A percentile compares a stretch with the other conserved stretches of the same genome.
Conservation (phyloP, 2,797 vertebrate species). For the Euthynnus affinis region DNA sequence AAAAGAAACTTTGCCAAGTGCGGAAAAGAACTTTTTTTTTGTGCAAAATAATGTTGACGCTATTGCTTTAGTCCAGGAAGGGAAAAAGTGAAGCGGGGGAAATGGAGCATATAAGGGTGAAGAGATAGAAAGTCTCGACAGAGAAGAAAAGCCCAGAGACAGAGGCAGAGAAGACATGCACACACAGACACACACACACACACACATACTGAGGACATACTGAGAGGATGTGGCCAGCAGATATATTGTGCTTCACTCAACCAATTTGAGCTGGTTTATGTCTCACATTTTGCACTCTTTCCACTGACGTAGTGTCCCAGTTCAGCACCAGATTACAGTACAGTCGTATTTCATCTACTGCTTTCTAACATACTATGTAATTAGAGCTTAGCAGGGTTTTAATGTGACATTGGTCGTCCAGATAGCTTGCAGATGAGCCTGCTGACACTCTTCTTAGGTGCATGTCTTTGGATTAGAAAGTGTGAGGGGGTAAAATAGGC, state of each 20-base stretch:
- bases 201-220: not conserved
- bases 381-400: slow-evolving; percentile 73
- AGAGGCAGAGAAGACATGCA: slow-evolving; percentile 1
- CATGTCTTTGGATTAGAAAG: slow-evolving; percentile 52
- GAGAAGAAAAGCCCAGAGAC: slow-evolving; percentile 25
- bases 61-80: slow-evolving; percentile 20
- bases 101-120: slow-evolving; percentile 39
- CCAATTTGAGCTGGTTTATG: slow-evolving; percentile 44
- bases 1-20: not conserved
- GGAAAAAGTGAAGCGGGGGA: slow-evolving; percentile 27
- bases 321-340: slow-evolving; percentile 45
- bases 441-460: slow-evolving; percentile 49
- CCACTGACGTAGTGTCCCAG: slow-evolving; percentile 11
- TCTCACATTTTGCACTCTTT: slow-evolving; percentile 48
- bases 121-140: slow-evolving; percentile 8
- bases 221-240: slow-evolving; percentile 18
- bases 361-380: slow-evolving; percentile 62
- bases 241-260: slow-evolving; percentile 44
- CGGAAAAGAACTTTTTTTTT: slow-evolving; percentile 25
- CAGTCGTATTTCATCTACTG: slow-evolving; percentile 33
- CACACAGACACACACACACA: slow-evolving; percentile 4
- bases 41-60: slow-evolving; percentile 25
- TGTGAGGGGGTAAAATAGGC: slow-evolving; percentile 30
- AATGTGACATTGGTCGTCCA: slow-evolving; percentile 59
- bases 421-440: slow-evolving; percentile 52